Evolutionary conservation across 2,113 vertebrate species (phyloP), one percentile per base, ranked within the genome.

Genomic region (Oryzias javanicus): DNA sequence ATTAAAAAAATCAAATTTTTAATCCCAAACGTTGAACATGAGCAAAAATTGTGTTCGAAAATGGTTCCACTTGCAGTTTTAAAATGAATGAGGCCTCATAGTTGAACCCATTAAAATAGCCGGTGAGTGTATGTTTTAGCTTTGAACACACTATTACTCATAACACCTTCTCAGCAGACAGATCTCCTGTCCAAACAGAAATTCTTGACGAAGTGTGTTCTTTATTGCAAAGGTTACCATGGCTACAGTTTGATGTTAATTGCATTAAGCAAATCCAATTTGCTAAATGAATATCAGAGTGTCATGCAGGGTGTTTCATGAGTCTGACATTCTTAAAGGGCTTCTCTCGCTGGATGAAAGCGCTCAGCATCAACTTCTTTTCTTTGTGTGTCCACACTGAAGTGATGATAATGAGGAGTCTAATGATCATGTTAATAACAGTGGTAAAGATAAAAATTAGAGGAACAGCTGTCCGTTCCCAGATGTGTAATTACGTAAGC

Each of bases 191-290:
- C 56, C 64, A 75, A 58, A 47, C 50, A 67, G 27, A 60, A 73
- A 56, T 52, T 78, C 56, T 69, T 44, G 44, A 70, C 79, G 16
- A 52, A 75, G 70, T 41, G 53, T 51, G 42, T 16, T 49, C 61
- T 75, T 76, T 65, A 67, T 67, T 62, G 40, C 18, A 14, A 55
- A 24, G 20, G 82, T 88, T 79, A 69, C 74, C 83, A 73, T 76
- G 79, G 50, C 72, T 42, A 80, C 70, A 29, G 24, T 57, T 54
- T 56, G 27, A 51, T 4, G 12, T 46, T 87, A 79, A 87, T 82
- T 60, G 66, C 74, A 79, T 84, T 79, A 82, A 78, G 59, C 72
- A 70, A 68, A 77, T 70, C 60, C 41, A 60, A 42, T 79, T 82
- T n/a, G 6, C 54, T 2, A 42, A 41, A 50, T 54, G 58, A 72